Percentiles rank a stretch among this genome's conserved stretches.
phyloP scores from a whole-genome alignment of 2,888 invertebrate species.

The Hecatera dysodea region DNA sequence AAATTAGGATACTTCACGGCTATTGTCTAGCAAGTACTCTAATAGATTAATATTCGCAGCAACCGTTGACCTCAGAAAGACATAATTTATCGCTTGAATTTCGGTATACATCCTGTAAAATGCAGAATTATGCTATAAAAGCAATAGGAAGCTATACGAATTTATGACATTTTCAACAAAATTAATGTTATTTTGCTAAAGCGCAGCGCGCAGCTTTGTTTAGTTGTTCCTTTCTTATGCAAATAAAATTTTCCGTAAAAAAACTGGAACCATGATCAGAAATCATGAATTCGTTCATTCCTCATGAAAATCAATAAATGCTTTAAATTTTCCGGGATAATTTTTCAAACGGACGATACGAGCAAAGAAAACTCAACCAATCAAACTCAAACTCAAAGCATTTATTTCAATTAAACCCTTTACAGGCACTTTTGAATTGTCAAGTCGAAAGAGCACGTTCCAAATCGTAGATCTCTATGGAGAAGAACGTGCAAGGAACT shows the following conservation, averaged over 20 bases:
- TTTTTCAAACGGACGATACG: too few relatives aligned
- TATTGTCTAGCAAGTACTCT: slow-evolving; percentile 41
- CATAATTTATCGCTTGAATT: slow-evolving; percentile 50
- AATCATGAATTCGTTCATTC: too few relatives aligned
- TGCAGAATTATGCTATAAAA: slow-evolving; percentile 21
- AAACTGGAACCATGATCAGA: neutral
- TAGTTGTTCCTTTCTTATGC: neutral
- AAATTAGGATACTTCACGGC: slow-evolving; percentile 40
- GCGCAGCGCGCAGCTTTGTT: neutral
- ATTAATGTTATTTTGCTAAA: neutral
- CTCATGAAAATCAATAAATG: too few relatives aligned
- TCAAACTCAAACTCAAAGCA: too few relatives aligned
- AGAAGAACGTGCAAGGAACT: too few relatives aligned
- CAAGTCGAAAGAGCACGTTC: too few relatives aligned
- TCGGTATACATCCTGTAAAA: slow-evolving; percentile 40
- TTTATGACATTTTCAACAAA: slow-evolving; percentile 5
- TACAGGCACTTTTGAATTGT: too few relatives aligned
- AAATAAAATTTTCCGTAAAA: neutral
- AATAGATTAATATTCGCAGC: slow-evolving; percentile 44
- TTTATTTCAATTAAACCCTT: too few relatives aligned
- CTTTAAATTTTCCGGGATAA: too few relatives aligned
- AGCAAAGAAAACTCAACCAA: too few relatives aligned
- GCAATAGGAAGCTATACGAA: neutral
- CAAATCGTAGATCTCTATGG: too few relatives aligned
- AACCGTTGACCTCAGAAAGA: slow-evolving; percentile 47